phyloP scores from a whole-genome alignment of 2,888 invertebrate species.

The Sminthurides aquaticus region DNA sequence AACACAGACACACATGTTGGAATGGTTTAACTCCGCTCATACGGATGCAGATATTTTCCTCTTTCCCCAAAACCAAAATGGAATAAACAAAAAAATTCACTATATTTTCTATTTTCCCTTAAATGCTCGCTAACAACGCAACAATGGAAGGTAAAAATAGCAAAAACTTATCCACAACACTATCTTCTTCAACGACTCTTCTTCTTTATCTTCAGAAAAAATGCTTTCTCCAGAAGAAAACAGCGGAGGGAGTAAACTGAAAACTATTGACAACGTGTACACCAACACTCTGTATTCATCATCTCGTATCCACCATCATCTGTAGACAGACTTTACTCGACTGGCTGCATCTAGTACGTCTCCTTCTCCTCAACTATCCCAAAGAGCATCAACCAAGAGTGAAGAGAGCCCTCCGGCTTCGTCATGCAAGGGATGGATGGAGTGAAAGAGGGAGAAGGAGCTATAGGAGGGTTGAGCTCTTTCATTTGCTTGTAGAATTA shows the following conservation, averaged over 20 bases:
- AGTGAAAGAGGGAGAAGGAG: too few relatives aligned
- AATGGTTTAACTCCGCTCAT: too few relatives aligned
- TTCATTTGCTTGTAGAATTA: too few relatives aligned
- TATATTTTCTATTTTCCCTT: too few relatives aligned
- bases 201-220: background rate
- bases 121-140: too few relatives aligned
- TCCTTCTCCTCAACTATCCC: background rate
- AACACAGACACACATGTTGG: background rate
- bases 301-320: background rate
- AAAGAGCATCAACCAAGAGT: background rate
- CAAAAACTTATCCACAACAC: too few relatives aligned
- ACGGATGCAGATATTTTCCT: background rate
- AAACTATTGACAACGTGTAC: background rate
- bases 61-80: background rate
- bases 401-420: too few relatives aligned
- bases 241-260: background rate
- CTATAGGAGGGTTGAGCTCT: too few relatives aligned
- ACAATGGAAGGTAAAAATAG: too few relatives aligned
- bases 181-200: too few relatives aligned
- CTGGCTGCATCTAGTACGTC: background rate
- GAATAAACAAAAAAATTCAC: background rate
- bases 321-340: background rate
- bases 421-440: too few relatives aligned
- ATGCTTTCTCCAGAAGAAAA: background rate
- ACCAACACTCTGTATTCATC: background rate